Evolutionary conservation across 2,888 invertebrate genomes (phyloP), one percentile per base, ranked within the genome.

Genomic region (Melipona bicolor): DNA sequence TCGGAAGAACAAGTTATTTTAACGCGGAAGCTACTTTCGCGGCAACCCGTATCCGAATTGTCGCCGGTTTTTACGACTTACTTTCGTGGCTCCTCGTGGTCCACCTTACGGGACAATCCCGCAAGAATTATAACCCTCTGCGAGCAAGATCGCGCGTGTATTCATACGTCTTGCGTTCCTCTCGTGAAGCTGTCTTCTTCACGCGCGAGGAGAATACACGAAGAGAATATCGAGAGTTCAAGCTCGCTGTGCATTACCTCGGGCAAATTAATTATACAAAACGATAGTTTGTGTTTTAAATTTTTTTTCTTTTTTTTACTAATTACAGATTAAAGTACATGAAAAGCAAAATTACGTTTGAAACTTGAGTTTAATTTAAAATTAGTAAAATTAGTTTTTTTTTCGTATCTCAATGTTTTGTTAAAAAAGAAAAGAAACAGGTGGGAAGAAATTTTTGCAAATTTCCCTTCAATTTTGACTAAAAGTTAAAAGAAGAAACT

Each of bases 1-100:
- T 9, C 83, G 69, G 68, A 81, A 79, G 82, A 80, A 83, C 81
- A 87, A 83, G 88, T 89, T 91, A 90, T 88, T 90, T 91, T 90
- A 89, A 86, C 87, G 85, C 76, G 32, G 32, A 4, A 75, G n/a
- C 21, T 56, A 59, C 50, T 78, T 72, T 56, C 72, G 6, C 3
- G 70, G 52, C 27, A 71, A n/a, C 65, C 24, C 61, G 43, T 59
- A 24, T n/a, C 67, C 27, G 36, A 27, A 19, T 62, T 59, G 27
- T 36, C 27, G 27, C 32, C 59, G 49, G 32, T 50, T 19, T 56
- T 74, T 36, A 13, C 67, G 21, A 36, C 27, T 75, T 59, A 43
- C 21, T 59, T 36, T 56, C 21, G 32, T n/a, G 17, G 21, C 32
- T 27, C 24, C 36, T 36, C 13, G 9, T 15, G 27, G 19, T 36